A percentile compares a stretch with the other conserved stretches of the same genome.
These are phyloP conservation scores for Sternotherus odoratus DNA, from an alignment of 2,797 vertebrate genomes.

Conservation along the genomic window DNA sequence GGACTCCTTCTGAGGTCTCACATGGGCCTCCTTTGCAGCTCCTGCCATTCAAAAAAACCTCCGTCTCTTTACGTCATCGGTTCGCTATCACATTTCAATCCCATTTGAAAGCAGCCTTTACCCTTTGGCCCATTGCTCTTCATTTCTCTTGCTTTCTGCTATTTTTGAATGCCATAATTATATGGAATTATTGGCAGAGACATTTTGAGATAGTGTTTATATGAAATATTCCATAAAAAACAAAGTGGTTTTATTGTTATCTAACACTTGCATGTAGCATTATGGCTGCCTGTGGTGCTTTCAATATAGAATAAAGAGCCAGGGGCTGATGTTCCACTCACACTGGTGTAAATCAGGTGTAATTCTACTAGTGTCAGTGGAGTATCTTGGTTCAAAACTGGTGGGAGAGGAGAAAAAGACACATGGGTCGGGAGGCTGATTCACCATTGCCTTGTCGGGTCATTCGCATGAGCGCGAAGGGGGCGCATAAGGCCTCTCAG, in stretches of 20 bases:
- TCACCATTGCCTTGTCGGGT: neutral
- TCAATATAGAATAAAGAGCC: accelerated
- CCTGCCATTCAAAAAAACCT: too few species aligned
- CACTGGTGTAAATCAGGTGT: neutral
- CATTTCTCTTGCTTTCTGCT: too few species aligned
- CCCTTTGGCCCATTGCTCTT: too few species aligned
- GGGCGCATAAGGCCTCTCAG: accelerated
- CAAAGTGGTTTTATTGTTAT: accelerated
- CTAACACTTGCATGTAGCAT: neutral
- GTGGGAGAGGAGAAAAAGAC: neutral
- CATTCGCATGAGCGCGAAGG: neutral
- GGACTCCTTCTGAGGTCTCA: too few species aligned
- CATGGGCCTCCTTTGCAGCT: too few species aligned
- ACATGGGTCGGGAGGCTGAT: neutral
- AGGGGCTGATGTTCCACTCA: neutral
- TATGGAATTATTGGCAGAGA: neutral
- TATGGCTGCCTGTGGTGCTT: neutral
- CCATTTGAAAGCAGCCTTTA: too few species aligned
- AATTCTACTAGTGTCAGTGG: neutral
- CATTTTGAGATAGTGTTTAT: neutral
- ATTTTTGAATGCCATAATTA: neutral
- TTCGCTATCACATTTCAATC: too few species aligned
- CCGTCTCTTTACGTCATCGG: too few species aligned
- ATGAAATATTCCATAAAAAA: neutral
- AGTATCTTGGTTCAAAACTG: neutral